Base-by-base conservation (phyloP, 2,888 invertebrate genomes). In the Gerris lacustris region DNA sequence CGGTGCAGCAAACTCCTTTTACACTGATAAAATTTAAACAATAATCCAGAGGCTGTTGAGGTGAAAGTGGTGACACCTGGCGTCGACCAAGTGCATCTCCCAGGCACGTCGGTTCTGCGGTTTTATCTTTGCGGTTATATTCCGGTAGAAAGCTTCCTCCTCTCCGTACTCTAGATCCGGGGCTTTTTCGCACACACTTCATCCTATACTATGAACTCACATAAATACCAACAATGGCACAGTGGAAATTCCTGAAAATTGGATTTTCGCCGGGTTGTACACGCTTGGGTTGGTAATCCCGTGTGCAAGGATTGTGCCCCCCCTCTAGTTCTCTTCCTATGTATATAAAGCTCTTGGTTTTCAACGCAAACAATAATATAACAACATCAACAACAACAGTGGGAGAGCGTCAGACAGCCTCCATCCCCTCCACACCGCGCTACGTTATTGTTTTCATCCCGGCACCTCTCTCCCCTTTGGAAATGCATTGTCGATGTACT, bases 401-500 rank as follows among this genome's bases (percentile, higher is more conserved):
- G 15, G 2, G 55, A 15, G 9, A 15, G 55, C 9, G 2, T 55
- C 55, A 47, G 47, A 47, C 55, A 1, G 4, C 9, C 11, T 5
- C 55, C 9, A 1, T 5, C 55, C 55, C 31, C 31, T 31, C 31
- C 2, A 31, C 55, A 55, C 2, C 15, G 9, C 11, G 55, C 15
- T 55, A 15, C 55, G 55, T 55, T 55, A 55, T 55, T 55, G 55
- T 55, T 55, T 55, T 55, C 15, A 9, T 55, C 55, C 15, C 55
- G 11, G 11, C 15, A 11, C 15, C 55, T 55, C 55, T 1, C 55
- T 5, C 1, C 15, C 11, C 55, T 15, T 15, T 55, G 55, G 55
- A 55, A 55, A 55, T 55, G 55, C 55, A 55, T 55, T 55, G 55
- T 55, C 55, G 55, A 55, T 55, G 55, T 55, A 55, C 55, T 55